phyloP scores from a whole-genome alignment of 2,113 vertebrate genomes.

The Gobio gobio region DNA sequence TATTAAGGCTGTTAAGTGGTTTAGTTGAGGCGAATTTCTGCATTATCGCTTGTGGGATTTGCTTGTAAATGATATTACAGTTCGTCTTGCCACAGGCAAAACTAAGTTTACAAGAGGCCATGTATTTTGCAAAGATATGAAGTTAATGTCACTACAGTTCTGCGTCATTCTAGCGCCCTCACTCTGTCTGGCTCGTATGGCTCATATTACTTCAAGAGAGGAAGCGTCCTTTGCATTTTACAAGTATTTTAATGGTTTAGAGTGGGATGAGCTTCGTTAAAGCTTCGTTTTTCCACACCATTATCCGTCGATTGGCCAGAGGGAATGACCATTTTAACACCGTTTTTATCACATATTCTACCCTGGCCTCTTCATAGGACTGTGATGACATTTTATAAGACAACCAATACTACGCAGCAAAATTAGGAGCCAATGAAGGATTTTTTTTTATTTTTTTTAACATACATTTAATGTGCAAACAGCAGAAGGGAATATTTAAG shows the following conservation, averaged over 20 bases:
- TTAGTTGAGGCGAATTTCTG: conserved; percentile 20
- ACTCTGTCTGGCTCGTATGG: conserved; percentile 54
- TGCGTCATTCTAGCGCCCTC: conserved; percentile 67
- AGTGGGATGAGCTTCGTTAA: not conserved
- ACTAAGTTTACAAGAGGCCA: conserved; percentile 37
- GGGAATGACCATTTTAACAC: not conserved
- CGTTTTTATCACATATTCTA: not conserved
- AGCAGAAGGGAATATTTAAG: not conserved
- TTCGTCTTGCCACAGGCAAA: conserved; percentile 46
- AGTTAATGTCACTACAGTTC: conserved; percentile 38
- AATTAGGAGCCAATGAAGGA: not conserved
- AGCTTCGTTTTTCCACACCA: conserved; percentile 13
- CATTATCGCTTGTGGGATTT: not conserved
- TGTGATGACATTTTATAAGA: conserved; percentile 4
- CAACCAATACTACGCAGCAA: not conserved
- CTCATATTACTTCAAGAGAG: conserved; percentile 50
- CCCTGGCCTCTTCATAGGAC: not conserved
- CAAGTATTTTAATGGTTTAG: conserved; percentile 39
- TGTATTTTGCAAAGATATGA: conserved; percentile 42
- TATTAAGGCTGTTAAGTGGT: not conserved
- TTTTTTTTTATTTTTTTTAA: not conserved
- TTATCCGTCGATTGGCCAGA: not conserved
- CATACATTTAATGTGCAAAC: not conserved
- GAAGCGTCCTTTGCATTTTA: conserved; percentile 40
- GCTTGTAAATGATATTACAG: conserved; percentile 45